Conservation (phyloP, 2,888 invertebrate genomes). For the Lithophane leautieri region DNA sequence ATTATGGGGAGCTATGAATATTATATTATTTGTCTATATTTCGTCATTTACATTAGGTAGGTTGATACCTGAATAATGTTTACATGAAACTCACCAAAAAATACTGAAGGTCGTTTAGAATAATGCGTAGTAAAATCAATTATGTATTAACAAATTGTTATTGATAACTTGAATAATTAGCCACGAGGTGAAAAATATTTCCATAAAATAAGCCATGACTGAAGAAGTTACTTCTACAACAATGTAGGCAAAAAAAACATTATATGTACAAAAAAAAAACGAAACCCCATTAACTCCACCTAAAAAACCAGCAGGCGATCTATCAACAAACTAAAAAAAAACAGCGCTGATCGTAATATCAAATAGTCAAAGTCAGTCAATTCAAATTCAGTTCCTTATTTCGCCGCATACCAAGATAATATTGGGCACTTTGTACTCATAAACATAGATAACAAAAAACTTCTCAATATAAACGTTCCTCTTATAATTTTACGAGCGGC, state of each 20-base stretch:
- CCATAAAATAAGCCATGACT: background rate
- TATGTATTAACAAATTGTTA: background rate
- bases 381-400: conserved; percentile 17
- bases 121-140: background rate
- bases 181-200: background rate
- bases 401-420: conserved; percentile 4
- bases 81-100: conserved; percentile 13
- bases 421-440: conserved; percentile 16
- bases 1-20: background rate
- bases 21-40: background rate
- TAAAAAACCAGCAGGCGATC: background rate
- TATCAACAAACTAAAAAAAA: background rate
- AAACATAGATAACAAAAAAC: conserved; percentile 46
- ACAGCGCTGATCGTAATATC: background rate
- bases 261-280: background rate
- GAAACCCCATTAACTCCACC: too few species aligned
- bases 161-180: background rate
- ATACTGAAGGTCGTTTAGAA: background rate
- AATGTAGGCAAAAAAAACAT: background rate
- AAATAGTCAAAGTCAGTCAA: background rate
- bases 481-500: conserved; percentile 60
- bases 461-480: conserved; percentile 41
- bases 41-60: conserved; percentile 11
- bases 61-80: background rate
- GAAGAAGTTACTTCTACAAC: background rate